Percentiles rank a stretch among this genome's conserved stretches.
These are phyloP conservation scores for Neoaliturus tenellus DNA, from an alignment of 2,888 invertebrate species.

Conservation along the genomic window DNA sequence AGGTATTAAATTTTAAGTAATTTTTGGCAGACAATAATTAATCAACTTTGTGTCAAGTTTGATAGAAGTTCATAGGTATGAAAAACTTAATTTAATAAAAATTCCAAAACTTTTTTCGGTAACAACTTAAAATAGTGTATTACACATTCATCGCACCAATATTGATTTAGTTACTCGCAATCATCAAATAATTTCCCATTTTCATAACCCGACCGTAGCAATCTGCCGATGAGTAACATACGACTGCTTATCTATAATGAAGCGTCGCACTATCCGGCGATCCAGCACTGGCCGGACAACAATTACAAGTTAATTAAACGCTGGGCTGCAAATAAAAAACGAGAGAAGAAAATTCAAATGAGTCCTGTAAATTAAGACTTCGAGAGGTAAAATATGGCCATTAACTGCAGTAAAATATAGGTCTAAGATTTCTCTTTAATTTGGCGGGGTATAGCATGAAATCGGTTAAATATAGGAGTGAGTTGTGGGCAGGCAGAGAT, in stretches of 20 bases:
- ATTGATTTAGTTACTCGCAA: too few species aligned
- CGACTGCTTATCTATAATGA: not conserved
- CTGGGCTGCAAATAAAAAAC: not conserved
- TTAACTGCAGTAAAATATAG: slow-evolving; percentile 37
- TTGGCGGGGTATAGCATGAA: slow-evolving; percentile 37
- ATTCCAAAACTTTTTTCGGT: too few species aligned
- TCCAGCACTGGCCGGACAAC: not conserved
- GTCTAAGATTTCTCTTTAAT: slow-evolving; percentile 34
- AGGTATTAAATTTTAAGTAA: too few species aligned
- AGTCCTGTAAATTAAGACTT: slow-evolving; percentile 12
- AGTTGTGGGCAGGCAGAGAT: slow-evolving; percentile 1
- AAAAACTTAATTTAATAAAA: too few species aligned
- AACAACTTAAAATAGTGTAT: too few species aligned
- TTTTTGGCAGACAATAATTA: too few species aligned
- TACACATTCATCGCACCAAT: too few species aligned
- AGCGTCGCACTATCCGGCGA: too few species aligned
- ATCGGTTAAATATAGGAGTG: slow-evolving; percentile 33
- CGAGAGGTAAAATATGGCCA: slow-evolving; percentile 9
- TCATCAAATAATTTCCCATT: too few species aligned
- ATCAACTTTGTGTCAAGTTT: too few species aligned
- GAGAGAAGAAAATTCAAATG: slow-evolving; percentile 25
- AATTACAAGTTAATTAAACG: not conserved
- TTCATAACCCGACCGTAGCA: not conserved
- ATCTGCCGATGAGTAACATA: not conserved
- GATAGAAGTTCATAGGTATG: too few species aligned